These are phyloP conservation scores for Hydropsyche tenuis DNA, from an alignment of 1,140 invertebrate species.

Conservation along the genomic window DNA sequence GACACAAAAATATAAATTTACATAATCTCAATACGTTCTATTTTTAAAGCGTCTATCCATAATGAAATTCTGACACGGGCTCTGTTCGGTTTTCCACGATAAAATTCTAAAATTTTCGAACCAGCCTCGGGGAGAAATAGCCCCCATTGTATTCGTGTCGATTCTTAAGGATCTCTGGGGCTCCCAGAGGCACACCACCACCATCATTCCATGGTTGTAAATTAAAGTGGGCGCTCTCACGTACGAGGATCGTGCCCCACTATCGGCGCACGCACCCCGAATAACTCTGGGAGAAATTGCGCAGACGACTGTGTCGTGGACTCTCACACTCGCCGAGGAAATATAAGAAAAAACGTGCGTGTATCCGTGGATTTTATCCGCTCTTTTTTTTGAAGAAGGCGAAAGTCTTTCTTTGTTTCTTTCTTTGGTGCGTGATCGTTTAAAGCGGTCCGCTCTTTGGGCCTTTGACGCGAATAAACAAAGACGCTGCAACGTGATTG, in stretches of 20 bases:
- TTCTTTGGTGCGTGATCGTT: not conserved
- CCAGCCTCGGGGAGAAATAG: not conserved
- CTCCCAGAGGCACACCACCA: not conserved
- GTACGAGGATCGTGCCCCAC: constrained; percentile 25
- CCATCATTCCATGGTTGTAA: constrained; percentile 20
- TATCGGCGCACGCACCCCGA: constrained; percentile 30
- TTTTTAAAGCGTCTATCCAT: no score
- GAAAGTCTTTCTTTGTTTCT: constrained; percentile 1
- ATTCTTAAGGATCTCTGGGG: not conserved
- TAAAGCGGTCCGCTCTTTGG: not conserved
- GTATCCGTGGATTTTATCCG: not conserved
- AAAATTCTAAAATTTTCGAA: no score
- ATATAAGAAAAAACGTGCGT: not conserved
- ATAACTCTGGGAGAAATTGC: constrained; percentile 33
- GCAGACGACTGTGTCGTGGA: not conserved
- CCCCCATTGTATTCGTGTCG: not conserved
- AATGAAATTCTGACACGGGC: no score
- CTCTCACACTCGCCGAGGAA: constrained; percentile 1
- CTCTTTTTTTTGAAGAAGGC: not conserved
- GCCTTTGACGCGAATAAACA: constrained; percentile 5
- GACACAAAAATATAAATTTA: no score
- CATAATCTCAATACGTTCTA: no score
- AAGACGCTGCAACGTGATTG: constrained; percentile 10
- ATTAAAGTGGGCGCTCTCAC: constrained; percentile 37
- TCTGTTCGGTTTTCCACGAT: no score